Percentiles rank a stretch among this genome's conserved stretches.
These are phyloP conservation scores for Dryoscopus gambensis DNA, from an alignment of 2,113 vertebrate genomes.

Conservation along the genomic window DNA sequence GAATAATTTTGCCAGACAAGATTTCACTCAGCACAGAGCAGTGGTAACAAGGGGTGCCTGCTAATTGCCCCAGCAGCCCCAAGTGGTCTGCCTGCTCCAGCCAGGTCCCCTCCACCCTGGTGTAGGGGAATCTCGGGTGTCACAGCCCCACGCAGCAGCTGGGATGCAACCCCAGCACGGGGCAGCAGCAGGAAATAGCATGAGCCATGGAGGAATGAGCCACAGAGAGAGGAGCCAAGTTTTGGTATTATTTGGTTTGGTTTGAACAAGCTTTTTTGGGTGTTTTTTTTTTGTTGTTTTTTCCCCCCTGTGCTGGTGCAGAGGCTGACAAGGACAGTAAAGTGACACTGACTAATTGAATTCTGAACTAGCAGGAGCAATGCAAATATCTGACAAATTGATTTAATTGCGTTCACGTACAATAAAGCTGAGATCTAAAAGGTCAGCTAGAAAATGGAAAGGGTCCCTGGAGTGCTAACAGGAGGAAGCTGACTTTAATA, in stretches of 20 bases:
- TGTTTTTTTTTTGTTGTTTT: neutral
- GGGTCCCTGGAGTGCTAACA: constrained; percentile 84
- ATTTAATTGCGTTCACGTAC: constrained; percentile 89
- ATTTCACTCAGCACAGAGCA: neutral
- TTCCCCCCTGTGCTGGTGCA: neutral
- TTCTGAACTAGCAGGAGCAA: constrained; percentile 76
- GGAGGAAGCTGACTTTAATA: constrained; percentile 86
- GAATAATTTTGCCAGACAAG: neutral
- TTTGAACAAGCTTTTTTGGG: neutral
- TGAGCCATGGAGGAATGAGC: neutral
- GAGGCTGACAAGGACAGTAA: constrained; percentile 63
- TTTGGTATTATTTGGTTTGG: neutral
- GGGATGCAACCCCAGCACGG: neutral
- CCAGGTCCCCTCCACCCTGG: neutral
- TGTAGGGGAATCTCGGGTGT: accelerated
- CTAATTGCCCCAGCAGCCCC: neutral
- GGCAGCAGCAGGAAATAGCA: neutral
- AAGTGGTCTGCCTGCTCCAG: neutral
- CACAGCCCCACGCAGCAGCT: accelerated
- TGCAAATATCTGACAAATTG: constrained; percentile 86
- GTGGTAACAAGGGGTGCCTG: neutral
- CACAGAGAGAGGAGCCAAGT: accelerated
- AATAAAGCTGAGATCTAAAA: constrained; percentile 92
- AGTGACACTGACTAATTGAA: constrained; percentile 79
- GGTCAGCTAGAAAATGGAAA: constrained; percentile 89